Conservation (phyloP, 2,797 vertebrate genomes). For the Aphelocoma californica region DNA sequence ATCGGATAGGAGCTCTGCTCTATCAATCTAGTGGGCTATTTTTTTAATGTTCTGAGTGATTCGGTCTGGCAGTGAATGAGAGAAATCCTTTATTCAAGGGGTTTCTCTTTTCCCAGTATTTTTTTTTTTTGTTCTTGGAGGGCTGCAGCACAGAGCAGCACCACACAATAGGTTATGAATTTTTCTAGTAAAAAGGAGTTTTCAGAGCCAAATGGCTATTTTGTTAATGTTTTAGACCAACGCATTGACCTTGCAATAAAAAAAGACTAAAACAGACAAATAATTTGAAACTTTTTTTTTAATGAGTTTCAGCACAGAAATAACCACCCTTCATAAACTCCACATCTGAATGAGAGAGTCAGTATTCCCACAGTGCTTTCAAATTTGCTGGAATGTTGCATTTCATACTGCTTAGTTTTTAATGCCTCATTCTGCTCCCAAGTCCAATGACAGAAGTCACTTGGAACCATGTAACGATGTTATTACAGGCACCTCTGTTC, state of each 20-base stretch:
- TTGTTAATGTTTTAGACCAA: background rate
- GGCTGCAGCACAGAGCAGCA: background rate
- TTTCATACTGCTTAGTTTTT: constrained; percentile 5
- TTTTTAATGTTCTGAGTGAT: background rate
- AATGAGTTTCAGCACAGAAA: background rate
- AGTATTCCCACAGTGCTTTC: background rate
- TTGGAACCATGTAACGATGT: constrained; percentile 18
- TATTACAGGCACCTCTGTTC: constrained; percentile 9
- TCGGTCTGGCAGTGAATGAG: background rate
- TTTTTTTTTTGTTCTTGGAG: background rate
- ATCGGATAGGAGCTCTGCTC: background rate
- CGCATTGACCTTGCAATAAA: background rate
- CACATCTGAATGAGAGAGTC: background rate
- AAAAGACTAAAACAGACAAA: background rate
- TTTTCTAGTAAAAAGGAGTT: background rate
- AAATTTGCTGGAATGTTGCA: background rate
- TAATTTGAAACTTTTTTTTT: background rate
- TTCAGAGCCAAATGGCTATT: background rate
- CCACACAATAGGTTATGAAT: background rate
- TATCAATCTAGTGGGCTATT: background rate
- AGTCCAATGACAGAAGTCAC: background rate
- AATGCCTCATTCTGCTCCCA: background rate
- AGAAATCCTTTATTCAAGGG: background rate
- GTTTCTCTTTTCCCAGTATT: background rate
- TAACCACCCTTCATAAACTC: background rate